A percentile compares a stretch with the other conserved stretches of the same genome.
These are phyloP conservation scores for Danio albolineatus DNA, from an alignment of 2,797 vertebrate genomes.

Conservation along the genomic window DNA sequence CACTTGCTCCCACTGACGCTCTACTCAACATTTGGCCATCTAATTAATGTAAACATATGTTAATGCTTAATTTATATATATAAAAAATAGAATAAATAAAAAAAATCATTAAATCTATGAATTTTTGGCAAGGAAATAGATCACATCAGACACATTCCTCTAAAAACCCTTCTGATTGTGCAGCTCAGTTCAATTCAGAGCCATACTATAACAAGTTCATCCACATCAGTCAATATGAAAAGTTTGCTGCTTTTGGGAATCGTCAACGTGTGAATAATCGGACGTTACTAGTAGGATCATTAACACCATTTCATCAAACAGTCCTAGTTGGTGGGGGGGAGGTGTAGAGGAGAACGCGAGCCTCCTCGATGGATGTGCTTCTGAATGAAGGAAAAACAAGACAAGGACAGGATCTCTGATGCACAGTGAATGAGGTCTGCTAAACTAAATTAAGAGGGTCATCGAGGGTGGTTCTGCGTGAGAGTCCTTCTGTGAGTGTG, in stretches of 20 bases:
- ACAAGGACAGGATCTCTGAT: constrained; percentile 41
- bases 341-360: not conserved
- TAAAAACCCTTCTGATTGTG: constrained; percentile 1
- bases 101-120: not conserved
- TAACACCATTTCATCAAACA: not conserved
- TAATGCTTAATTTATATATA: not conserved
- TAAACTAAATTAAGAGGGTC: constrained; percentile 3
- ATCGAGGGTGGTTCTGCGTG: constrained; percentile 28
- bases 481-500: constrained; percentile 41
- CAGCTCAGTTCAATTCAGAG: not conserved
- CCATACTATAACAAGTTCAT: not conserved
- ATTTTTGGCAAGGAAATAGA: constrained; percentile 20
- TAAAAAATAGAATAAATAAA: not conserved
- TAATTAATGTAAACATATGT: constrained; percentile 27
- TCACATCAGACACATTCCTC: not conserved
- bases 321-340: not conserved
- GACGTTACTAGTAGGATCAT: not conserved
- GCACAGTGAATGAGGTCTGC: constrained; percentile 59
- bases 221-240: not conserved
- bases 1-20: not conserved
- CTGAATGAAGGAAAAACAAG: constrained; percentile 34
- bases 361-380: constrained; percentile 11
- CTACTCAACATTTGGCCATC: constrained; percentile 40
- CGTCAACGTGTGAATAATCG: not conserved
- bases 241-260: constrained; percentile 7